Evolutionary conservation across 2,888 invertebrate species (phyloP), one percentile per base, ranked within the genome.

Genomic region (Volucella inflata): DNA sequence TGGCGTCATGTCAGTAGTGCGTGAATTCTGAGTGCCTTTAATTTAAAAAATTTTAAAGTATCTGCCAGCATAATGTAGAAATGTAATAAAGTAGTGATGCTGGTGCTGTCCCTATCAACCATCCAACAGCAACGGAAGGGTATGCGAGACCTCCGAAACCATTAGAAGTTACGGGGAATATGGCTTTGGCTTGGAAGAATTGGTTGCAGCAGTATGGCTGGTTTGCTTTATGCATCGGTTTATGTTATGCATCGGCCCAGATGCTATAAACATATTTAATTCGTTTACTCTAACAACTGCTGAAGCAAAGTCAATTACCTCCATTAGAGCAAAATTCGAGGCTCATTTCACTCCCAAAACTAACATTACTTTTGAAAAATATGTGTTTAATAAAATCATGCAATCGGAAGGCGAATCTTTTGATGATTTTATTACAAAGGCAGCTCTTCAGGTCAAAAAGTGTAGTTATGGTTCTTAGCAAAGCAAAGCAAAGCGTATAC

Each of bases 381-480:
- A n/a, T n/a, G n/a, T n/a, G n/a, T n/a, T n/a, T n/a, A n/a, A n/a
- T n/a, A n/a, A n/a, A n/a, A n/a, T n/a, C n/a, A n/a, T n/a, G n/a
- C n/a, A n/a, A n/a, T n/a, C n/a, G n/a, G n/a, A n/a, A n/a, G n/a
- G n/a, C n/a, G n/a, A 72, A 72, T 62, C 60, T 30, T 72, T 62
- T 38, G 62, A 72, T 62, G 72, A 72, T 14, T 72, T 72, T 46
- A 62, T 72, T 6, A 72, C 72, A 8, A 62, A 72, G 38, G 62
- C 62, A 14, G 62, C 60, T 8, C 51, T 62, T 50, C 72, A 72
- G 30, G 53, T 72, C 38, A 72, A 72, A 72, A 62, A 72, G 60
- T 60, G 72, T 48, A 72, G 48, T 44, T 72, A 51, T 50, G 72
- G 40, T 16, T 59, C 38, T 30, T 50, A 59, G 60, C 60, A 72